Evolutionary conservation across 2,888 invertebrate genomes (phyloP).

Genomic region (Griposia aprilina): DNA sequence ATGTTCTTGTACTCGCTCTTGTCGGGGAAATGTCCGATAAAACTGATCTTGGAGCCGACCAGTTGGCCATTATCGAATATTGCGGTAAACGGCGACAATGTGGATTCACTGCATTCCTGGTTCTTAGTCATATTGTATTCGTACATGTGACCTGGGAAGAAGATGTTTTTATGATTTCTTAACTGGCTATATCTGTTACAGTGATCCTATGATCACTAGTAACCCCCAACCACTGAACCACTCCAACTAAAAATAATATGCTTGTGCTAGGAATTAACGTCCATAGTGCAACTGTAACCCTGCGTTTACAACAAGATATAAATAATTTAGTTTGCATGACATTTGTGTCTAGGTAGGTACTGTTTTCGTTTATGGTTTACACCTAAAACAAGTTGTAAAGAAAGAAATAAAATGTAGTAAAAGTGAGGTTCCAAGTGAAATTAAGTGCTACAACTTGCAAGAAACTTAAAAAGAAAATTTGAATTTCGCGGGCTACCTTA

Average conservation of each 20-base stretch:
- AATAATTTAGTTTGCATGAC: no score
- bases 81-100: constrained; percentile 70
- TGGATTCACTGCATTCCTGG: constrained; percentile 58
- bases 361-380: no score
- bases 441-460: no score
- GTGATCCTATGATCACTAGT: background rate
- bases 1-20: background rate
- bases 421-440: no score
- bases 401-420: background rate
- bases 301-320: no score
- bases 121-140: constrained; percentile 72
- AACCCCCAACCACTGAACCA: no score
- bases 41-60: background rate
- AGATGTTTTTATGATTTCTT: background rate
- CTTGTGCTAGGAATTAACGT: no score
- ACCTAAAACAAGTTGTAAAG: no score
- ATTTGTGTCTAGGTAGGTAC: no score
- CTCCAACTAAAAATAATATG: background rate
- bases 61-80: constrained; percentile 17
- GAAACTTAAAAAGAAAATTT: no score
- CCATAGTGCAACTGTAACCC: no score
- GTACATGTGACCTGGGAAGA: constrained; percentile 72
- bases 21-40: background rate
- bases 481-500: no score
- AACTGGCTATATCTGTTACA: background rate